Percentiles rank a stretch among this genome's conserved stretches.
These are phyloP conservation scores for Acropora yongei DNA, from an alignment of 64 coral and sea anemone species.

Conservation along the genomic window DNA sequence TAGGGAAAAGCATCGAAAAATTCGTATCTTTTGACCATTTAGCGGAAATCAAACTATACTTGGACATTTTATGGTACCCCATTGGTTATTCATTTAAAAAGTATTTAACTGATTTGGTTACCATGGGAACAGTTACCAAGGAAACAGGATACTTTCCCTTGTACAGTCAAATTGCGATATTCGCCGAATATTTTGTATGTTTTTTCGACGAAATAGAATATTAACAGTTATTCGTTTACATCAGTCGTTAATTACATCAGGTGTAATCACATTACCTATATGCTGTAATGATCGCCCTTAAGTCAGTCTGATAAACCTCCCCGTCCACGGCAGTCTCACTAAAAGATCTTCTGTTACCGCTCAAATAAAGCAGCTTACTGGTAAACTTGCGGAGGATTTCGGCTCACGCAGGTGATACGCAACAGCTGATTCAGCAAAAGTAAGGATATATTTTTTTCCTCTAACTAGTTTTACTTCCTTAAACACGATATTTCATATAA, in stretches of 20 bases:
- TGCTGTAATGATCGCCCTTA: constrained; percentile 38
- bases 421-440: not conserved
- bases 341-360: constrained; percentile 48
- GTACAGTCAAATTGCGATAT: no score
- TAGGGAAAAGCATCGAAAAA: not conserved
- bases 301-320: not conserved
- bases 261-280: constrained; percentile 50
- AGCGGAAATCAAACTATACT: constrained; percentile 9
- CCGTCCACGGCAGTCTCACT: constrained; percentile 51
- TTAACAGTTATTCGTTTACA: constrained; percentile 36
- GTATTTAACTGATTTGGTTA: not conserved
- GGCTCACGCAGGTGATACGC: not conserved
- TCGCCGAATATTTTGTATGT: no score
- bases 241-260: constrained; percentile 29
- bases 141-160: no score
- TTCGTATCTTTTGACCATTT: not conserved
- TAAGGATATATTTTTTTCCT: constrained; percentile 4
- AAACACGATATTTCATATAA: constrained; percentile 15
- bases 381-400: constrained; percentile 9
- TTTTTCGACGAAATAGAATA: no score
- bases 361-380: constrained; percentile 44
- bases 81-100: not conserved
- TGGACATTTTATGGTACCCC: not conserved
- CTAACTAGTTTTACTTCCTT: constrained; percentile 37
- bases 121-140: constrained; percentile 43